phyloP scores from a whole-genome alignment of 2,797 vertebrate genomes.

The Neomorphus geoffroyi region DNA sequence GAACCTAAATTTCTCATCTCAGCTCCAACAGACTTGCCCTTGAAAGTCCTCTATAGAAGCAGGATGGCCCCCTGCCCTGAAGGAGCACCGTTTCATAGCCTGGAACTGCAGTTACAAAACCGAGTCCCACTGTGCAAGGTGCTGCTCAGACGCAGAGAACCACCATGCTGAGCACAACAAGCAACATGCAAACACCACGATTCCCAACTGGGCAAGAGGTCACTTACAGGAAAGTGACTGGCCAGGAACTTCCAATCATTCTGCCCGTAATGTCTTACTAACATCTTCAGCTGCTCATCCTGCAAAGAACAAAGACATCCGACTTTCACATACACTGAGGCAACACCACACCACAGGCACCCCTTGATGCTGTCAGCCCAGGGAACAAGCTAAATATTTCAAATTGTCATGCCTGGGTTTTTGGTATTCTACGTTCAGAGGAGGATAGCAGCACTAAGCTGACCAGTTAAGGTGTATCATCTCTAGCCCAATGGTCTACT shows the following conservation, averaged over 20 bases:
- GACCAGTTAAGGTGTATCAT: background rate
- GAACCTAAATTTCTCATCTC: background rate
- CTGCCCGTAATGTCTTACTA: conserved; percentile 88
- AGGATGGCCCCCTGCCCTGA: background rate
- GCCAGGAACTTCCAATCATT: conserved; percentile 93
- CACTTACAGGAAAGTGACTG: conserved; percentile 88
- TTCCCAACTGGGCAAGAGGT: background rate
- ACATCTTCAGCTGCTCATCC: conserved; percentile 89
- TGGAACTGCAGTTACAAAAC: background rate
- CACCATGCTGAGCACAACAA: background rate
- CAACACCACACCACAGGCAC: background rate
- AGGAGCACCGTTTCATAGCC: background rate
- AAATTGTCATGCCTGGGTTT: background rate
- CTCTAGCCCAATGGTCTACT: background rate
- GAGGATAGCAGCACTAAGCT: background rate
- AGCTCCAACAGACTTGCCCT: background rate
- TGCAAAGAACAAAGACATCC: conserved; percentile 66
- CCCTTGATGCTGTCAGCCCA: background rate
- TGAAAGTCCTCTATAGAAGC: background rate
- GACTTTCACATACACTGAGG: background rate
- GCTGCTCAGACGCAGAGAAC: background rate
- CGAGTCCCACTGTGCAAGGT: background rate
- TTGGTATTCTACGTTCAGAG: background rate
- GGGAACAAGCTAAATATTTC: background rate
- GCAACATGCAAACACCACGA: background rate